Conservation (phyloP, 2,797 vertebrate species). For the Chelmon rostratus region DNA sequence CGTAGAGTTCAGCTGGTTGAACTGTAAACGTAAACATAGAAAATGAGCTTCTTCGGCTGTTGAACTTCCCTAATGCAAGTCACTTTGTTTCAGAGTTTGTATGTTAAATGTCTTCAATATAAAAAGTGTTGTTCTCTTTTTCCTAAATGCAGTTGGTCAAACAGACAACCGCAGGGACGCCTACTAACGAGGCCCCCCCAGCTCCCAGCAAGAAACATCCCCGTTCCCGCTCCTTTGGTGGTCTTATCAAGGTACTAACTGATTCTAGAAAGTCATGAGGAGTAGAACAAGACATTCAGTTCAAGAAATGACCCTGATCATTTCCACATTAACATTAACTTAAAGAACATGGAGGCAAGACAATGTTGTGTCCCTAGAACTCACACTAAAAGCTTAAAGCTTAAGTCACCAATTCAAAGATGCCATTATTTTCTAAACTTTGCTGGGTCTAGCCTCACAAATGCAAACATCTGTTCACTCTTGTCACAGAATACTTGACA, state of each 20-base stretch:
- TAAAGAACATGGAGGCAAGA: too few relatives aligned
- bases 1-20: neutral
- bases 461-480: too few relatives aligned
- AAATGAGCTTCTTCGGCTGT: neutral
- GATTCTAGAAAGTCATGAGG: neutral
- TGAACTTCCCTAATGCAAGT: neutral
- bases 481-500: too few relatives aligned
- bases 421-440: too few relatives aligned
- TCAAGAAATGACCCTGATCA: neutral
- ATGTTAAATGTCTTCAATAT: neutral
- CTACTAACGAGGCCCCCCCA: conserved; percentile 72
- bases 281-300: neutral
- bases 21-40: neutral
- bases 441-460: too few relatives aligned
- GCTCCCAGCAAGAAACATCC: conserved; percentile 87
- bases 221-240: conserved; percentile 94
- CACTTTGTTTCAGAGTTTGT: neutral
- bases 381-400: too few relatives aligned
- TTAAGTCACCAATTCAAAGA: too few relatives aligned
- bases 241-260: conserved; percentile 92
- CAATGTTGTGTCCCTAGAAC: too few relatives aligned
- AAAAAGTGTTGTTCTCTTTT: neutral
- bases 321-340: neutral
- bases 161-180: conserved; percentile 86
- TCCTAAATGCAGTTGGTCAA: conserved; percentile 89